A percentile compares a stretch with the other conserved stretches of the same genome.
phyloP scores from a whole-genome alignment of 2,113 vertebrate species.

The Alosa alosa region DNA sequence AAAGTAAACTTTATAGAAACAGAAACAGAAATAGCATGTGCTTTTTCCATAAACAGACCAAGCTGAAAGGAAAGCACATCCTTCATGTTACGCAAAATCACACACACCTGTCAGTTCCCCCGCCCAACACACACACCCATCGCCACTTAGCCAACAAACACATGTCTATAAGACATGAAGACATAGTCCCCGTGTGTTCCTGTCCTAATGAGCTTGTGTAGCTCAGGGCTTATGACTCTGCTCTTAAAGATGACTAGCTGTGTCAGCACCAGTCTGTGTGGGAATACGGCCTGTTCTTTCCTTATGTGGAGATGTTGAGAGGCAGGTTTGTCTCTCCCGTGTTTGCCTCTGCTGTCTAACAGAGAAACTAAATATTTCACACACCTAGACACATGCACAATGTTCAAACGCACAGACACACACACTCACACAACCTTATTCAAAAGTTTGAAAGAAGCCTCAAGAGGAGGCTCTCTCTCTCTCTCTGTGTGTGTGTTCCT shows the following conservation, averaged over 20 bases:
- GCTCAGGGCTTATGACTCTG: not conserved
- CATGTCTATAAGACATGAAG: not conserved
- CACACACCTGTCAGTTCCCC: not conserved
- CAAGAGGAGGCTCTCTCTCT: not conserved
- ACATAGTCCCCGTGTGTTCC: not conserved
- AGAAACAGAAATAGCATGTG: not conserved
- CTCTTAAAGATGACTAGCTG: not conserved
- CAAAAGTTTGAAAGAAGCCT: not conserved
- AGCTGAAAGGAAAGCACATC: not conserved
- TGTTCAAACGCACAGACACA: not conserved
- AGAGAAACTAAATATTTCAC: conserved; percentile 10
- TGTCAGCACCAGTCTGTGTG: not conserved
- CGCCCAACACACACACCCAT: not conserved
- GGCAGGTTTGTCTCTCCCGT: not conserved
- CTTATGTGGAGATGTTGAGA: not conserved
- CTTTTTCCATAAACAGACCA: not conserved
- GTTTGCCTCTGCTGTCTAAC: not conserved
- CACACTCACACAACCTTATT: not conserved
- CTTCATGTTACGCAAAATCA: not conserved
- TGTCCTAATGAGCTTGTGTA: not conserved
- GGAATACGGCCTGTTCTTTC: not conserved
- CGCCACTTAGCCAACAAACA: not conserved
- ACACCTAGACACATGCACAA: conserved; percentile 3
- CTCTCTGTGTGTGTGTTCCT: not conserved
- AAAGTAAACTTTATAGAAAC: not conserved